A percentile compares a stretch with the other conserved stretches of the same genome.
Evolutionary conservation across 2,797 vertebrate species (phyloP).

Genomic region (Acipenser ruthenus): DNA sequence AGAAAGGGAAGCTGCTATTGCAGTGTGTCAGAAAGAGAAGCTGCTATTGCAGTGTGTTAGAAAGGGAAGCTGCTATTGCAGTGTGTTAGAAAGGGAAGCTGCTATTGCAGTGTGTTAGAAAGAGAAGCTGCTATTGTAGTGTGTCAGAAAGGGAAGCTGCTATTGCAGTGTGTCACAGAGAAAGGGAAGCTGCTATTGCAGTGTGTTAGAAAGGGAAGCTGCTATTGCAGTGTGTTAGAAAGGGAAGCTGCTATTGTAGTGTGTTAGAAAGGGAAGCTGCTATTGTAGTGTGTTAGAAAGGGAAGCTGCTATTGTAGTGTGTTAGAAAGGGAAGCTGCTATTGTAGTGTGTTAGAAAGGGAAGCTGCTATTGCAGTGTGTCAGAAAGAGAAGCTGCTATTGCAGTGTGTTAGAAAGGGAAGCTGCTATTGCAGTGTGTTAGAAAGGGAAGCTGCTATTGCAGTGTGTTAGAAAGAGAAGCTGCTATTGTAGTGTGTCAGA

Average conservation of each 20-base stretch:
- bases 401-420: too few species aligned
- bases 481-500: too few species aligned
- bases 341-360: neutral
- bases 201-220: neutral
- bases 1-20: slow-evolving; percentile 7
- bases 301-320: slow-evolving; percentile 4
- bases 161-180: neutral
- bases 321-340: slow-evolving; percentile 8
- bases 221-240: slow-evolving; percentile 3
- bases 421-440: too few species aligned
- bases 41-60: slow-evolving; percentile 2
- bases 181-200: slow-evolving; percentile 6
- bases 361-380: slow-evolving; percentile 4
- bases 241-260: slow-evolving; percentile 4
- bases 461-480: too few species aligned
- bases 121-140: slow-evolving; percentile 14
- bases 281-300: neutral
- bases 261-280: neutral
- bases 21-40: neutral
- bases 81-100: neutral
- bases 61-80: slow-evolving; percentile 6
- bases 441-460: too few species aligned
- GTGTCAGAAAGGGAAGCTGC: too few species aligned
- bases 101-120: slow-evolving; percentile 3
- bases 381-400: neutral